These are phyloP conservation scores for Psettodes erumei DNA, from an alignment of 2,113 vertebrate genomes.

Conservation along the genomic window DNA sequence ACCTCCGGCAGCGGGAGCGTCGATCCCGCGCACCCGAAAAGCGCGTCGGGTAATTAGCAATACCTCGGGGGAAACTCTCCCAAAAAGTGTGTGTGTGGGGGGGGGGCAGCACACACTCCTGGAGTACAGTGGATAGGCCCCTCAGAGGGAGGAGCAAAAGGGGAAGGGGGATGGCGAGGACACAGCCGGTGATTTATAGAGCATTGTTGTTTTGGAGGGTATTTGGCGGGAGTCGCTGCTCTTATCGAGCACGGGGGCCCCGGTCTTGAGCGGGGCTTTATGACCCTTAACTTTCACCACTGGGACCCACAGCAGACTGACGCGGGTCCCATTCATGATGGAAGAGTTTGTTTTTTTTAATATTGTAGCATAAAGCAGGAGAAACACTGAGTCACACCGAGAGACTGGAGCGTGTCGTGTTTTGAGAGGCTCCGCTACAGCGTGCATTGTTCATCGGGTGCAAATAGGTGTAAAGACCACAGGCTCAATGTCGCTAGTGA, in stretches of 20 bases:
- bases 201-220: constrained; percentile 84
- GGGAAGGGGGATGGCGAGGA: constrained; percentile 52
- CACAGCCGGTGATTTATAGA: constrained; percentile 85
- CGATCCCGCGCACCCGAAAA: constrained; percentile 54
- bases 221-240: constrained; percentile 82
- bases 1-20: constrained; percentile 48
- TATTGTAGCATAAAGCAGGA: neutral
- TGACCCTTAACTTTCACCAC: constrained; percentile 80
- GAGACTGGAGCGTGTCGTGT: too few species aligned
- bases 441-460: too few species aligned
- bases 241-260: constrained; percentile 84
- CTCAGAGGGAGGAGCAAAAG: constrained; percentile 73
- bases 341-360: constrained; percentile 51
- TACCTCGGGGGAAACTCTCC: constrained; percentile 60
- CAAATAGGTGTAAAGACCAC: too few species aligned
- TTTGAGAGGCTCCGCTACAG: too few species aligned
- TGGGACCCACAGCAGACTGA: constrained; percentile 78
- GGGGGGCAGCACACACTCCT: constrained; percentile 50
- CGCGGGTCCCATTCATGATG: constrained; percentile 81
- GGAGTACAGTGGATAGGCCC: constrained; percentile 70
- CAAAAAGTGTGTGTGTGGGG: too few species aligned
- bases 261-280: constrained; percentile 78
- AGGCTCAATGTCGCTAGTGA: too few species aligned
- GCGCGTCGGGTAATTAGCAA: constrained; percentile 70
- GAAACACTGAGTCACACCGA: too few species aligned